Percentiles rank a stretch among this genome's conserved stretches.
Evolutionary conservation across 2,113 vertebrate species (phyloP).

Genomic region (Falcunculus frontatus): DNA sequence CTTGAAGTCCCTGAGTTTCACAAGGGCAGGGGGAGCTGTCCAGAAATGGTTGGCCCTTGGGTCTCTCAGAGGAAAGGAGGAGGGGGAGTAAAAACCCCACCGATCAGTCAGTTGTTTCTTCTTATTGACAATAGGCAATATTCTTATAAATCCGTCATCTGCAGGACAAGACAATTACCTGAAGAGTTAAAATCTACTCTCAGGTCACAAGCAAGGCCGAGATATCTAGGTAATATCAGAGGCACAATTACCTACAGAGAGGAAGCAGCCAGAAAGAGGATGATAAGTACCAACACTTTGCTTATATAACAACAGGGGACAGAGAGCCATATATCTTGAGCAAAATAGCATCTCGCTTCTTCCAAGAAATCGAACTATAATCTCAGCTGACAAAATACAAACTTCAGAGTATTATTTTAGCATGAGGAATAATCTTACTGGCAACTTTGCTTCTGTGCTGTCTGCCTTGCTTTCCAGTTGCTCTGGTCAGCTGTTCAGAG

Average conservation of each 20-base stretch:
- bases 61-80: neutral
- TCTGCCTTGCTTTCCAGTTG: neutral
- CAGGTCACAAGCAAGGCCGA: neutral
- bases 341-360: neutral
- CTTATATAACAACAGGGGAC: neutral
- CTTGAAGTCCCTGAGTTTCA: neutral
- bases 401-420: neutral
- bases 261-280: neutral
- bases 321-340: neutral
- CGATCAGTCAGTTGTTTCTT: neutral
- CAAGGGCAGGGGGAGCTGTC: neutral
- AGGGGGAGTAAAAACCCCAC: neutral
- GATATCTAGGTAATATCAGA: neutral
- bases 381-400: conserved; percentile 5
- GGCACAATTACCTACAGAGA: neutral
- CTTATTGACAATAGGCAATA: neutral
- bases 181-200: neutral
- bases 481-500: neutral
- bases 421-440: neutral
- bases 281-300: neutral
- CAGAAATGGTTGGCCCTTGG: neutral
- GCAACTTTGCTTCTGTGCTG: neutral
- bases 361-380: neutral
- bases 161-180: neutral
- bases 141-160: neutral